Evolutionary conservation across 2,113 vertebrate genomes (phyloP).

Genomic region (Poicephalus meyeri): DNA sequence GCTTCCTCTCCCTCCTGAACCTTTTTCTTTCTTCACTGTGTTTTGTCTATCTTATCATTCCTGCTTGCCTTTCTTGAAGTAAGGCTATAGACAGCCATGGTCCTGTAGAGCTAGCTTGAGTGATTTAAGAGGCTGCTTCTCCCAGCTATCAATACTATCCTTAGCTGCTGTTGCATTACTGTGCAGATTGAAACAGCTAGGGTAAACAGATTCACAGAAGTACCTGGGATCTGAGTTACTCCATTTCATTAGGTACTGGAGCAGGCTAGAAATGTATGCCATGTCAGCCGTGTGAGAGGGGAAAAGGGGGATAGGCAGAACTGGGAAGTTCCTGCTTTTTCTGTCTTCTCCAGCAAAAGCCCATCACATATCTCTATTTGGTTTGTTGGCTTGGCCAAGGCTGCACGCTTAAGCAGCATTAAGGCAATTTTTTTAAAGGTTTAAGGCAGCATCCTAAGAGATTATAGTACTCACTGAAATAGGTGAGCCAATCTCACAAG

Average conservation of each 20-base stretch:
- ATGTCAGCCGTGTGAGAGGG: neutral
- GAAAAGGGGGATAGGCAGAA: neutral
- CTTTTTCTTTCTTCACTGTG: fast-evolving
- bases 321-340: neutral
- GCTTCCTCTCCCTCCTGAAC: neutral
- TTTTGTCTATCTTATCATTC: neutral
- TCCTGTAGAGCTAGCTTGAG: neutral
- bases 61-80: neutral
- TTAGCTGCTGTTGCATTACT: neutral
- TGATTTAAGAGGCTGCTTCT: neutral
- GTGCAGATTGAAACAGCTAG: neutral
- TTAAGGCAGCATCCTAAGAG: neutral
- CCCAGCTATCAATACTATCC: neutral
- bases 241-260: neutral
- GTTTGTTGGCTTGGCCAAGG: neutral
- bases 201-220: neutral
- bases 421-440: neutral
- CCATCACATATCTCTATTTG: neutral
- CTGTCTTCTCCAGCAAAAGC: neutral
- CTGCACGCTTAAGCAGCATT: neutral
- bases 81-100: neutral
- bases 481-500: neutral
- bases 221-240: neutral
- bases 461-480: neutral
- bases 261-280: neutral